Conservation (phyloP, 2,888 invertebrate species). For the Calephelis perditalis region DNA sequence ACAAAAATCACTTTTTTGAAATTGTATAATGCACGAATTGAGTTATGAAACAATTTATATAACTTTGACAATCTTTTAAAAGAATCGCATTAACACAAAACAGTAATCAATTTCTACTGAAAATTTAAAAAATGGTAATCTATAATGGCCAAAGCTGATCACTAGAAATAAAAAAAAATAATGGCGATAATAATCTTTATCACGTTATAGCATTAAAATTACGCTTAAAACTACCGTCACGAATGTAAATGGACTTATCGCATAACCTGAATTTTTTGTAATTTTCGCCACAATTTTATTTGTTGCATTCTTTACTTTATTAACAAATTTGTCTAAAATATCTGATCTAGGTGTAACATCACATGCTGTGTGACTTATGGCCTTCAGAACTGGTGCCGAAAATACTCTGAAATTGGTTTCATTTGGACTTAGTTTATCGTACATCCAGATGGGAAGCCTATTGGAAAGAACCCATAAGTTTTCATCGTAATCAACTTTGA, state of each 20-base stretch:
- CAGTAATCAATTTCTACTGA: no score
- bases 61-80: no score
- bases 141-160: conserved; percentile 10
- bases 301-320: conserved; percentile 68
- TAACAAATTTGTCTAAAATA: conserved; percentile 72
- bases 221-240: conserved; percentile 27
- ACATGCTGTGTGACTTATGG: conserved; percentile 85
- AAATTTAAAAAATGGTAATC: background rate
- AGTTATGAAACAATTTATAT: no score
- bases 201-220: conserved; percentile 15
- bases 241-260: conserved; percentile 37
- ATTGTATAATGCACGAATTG: no score
- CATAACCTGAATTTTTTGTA: conserved; percentile 40
- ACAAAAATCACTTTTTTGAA: no score
- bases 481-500: conserved; percentile 85
- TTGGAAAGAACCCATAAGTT: conserved; percentile 87
- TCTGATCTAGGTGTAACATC: conserved; percentile 79
- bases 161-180: conserved; percentile 14
- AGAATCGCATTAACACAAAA: no score
- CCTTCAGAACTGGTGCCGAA: conserved; percentile 82
- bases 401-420: conserved; percentile 86
- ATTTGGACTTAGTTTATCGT: conserved; percentile 77
- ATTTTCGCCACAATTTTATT: conserved; percentile 47
- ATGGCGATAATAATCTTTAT: background rate
- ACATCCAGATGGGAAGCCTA: conserved; percentile 84